These are phyloP conservation scores for Rhagophthalmus giganteus DNA, from an alignment of 2,888 invertebrate species.

Conservation along the genomic window DNA sequence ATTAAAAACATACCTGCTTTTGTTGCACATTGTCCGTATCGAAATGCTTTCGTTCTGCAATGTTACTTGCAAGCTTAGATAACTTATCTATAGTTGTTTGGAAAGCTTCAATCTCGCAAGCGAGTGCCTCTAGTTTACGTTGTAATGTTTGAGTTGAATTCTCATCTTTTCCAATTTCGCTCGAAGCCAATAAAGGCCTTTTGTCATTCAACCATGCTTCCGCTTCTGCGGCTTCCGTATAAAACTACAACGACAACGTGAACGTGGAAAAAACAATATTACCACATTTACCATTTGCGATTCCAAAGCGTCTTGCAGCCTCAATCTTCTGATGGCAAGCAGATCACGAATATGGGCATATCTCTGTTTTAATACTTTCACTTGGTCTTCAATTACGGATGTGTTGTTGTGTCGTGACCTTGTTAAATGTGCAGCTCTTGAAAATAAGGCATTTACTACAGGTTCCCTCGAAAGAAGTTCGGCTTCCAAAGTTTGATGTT, in stretches of 20 bases:
- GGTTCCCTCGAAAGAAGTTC: slow-evolving; percentile 88
- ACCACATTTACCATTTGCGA: slow-evolving; percentile 69
- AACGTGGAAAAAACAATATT: background rate
- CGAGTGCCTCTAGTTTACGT: slow-evolving; percentile 81
- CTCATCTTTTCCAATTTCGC: slow-evolving; percentile 90
- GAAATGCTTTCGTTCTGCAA: slow-evolving; percentile 77
- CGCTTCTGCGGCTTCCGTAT: slow-evolving; percentile 87
- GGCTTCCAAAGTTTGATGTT: slow-evolving; percentile 88
- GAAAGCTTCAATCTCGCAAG: slow-evolving; percentile 81
- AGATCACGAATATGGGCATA: slow-evolving; percentile 72
- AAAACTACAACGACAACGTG: slow-evolving; percentile 64
- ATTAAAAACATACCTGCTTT: slow-evolving; percentile 59
- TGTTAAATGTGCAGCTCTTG: slow-evolving; percentile 77
- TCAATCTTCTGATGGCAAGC: slow-evolving; percentile 69
- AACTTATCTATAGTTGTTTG: slow-evolving; percentile 73
- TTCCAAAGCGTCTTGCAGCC: slow-evolving; percentile 80
- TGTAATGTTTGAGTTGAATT: slow-evolving; percentile 83
- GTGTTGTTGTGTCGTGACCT: slow-evolving; percentile 85
- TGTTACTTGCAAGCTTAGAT: slow-evolving; percentile 65
- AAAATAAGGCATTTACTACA: slow-evolving; percentile 72
- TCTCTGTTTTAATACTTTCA: slow-evolving; percentile 70
- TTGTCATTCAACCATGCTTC: slow-evolving; percentile 92
- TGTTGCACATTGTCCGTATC: slow-evolving; percentile 73
- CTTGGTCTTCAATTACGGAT: slow-evolving; percentile 69
- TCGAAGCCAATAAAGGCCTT: slow-evolving; percentile 70